A percentile compares a stretch with the other conserved stretches of the same genome.
Evolutionary conservation across 2,113 vertebrate genomes (phyloP).

Genomic region (Eublepharis macularius): DNA sequence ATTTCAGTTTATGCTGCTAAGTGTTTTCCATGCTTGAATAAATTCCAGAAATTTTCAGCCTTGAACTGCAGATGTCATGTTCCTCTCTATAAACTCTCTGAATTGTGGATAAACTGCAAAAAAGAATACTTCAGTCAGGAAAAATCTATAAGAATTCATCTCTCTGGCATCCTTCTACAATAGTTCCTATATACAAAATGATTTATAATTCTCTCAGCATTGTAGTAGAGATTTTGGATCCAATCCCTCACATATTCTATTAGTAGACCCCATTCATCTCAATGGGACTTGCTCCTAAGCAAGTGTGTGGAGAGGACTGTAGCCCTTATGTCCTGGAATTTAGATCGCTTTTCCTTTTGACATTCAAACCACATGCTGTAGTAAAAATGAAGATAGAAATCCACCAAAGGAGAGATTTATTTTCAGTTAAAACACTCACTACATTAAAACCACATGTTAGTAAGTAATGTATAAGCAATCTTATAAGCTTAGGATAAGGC

Average conservation of each 20-base stretch:
- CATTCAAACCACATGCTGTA: slow-evolving; percentile 66
- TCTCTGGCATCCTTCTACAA: slow-evolving; percentile 27
- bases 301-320: not conserved
- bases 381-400: slow-evolving; percentile 58
- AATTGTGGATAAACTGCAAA: slow-evolving; percentile 1
- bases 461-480: slow-evolving; percentile 54
- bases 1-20: not conserved
- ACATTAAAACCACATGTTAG: slow-evolving; percentile 69
- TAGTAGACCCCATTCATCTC: not conserved
- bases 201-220: slow-evolving; percentile 48
- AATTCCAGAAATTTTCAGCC: not conserved
- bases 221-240: slow-evolving; percentile 24
- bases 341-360: slow-evolving; percentile 66
- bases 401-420: slow-evolving; percentile 65
- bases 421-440: slow-evolving; percentile 66
- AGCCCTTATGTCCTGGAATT: slow-evolving; percentile 40
- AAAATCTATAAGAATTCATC: slow-evolving; percentile 4
- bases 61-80: slow-evolving; percentile 11
- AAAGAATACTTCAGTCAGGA: not conserved
- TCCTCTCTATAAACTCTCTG: slow-evolving; percentile 32
- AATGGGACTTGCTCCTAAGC: not conserved
- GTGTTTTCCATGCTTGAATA: slow-evolving; percentile 8
- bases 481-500: slow-evolving; percentile 11
- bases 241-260: not conserved
- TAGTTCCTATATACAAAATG: slow-evolving; percentile 38